Base-by-base conservation (phyloP, 1,140 invertebrate species). In the Octopus bimaculoides region DNA sequence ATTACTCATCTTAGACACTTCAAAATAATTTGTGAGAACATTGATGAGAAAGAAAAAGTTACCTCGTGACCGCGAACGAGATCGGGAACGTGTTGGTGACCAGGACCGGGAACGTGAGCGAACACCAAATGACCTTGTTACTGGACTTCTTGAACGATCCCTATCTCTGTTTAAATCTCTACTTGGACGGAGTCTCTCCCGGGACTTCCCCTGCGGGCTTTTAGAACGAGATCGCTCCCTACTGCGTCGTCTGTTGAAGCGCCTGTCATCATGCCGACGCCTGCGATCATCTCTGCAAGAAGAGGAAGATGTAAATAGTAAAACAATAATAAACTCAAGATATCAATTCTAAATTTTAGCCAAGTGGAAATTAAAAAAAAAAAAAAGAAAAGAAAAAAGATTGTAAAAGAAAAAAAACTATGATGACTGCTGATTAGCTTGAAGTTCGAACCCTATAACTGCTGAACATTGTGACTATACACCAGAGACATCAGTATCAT, bases 51-150 rank as follows among this genome's bases (percentile, higher is more conserved):
- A 41, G 26, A 41, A 41, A 41, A 41, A 41, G 26, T 41, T 41
- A 41, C 26, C 26, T 61, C 86, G 83, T 52, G 83, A 81, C n/a
- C 78, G 82, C 69, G 87, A 84, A 53, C 84, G 82, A 56, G 83
- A 85, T 73, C 84, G 82, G 69, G 85, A 83, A 12, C 84, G 75
- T 41, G 26, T 41, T 41, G 26, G 26, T 52, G 83, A 81, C 17
- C 78, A 81, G 56, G 87, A 84, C 61, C 84, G 83, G 66, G 83
- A 85, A 66, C 84, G 82, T 74, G 85, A 83, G 12, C 84, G 77
- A 41, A 81, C 81, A 10, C 82, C 54, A 5, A 81, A 78, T 53
- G 78, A 78, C 73, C 77, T 55, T 73, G 54, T 78, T 77, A 80
- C 77, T 2, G 54, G 77, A 26, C 56, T 78, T 56, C 81, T 75